Percentiles rank a stretch among this genome's conserved stretches.
Conservation (phyloP, 2,113 vertebrate species). For the Trematocara nigrifrons region DNA sequence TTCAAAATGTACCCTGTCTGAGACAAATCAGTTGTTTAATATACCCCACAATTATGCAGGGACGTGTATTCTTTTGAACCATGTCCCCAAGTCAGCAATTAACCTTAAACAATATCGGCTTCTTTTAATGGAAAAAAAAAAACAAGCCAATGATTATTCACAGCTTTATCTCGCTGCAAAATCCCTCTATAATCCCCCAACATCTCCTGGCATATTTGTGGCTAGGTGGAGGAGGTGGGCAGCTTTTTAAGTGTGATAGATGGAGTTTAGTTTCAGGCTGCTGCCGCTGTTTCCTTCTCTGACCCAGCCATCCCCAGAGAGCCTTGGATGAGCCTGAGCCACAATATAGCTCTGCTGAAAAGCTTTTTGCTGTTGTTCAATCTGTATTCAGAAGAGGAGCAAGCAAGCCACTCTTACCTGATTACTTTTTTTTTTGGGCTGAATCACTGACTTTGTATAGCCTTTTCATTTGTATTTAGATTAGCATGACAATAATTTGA, state of each 20-base stretch:
- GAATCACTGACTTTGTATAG: background rate
- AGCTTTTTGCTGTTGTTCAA: slow-evolving; percentile 59
- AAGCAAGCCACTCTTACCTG: background rate
- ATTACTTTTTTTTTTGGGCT: background rate
- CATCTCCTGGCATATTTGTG: slow-evolving; percentile 35
- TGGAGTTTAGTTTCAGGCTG: slow-evolving; percentile 62
- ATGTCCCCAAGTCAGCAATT: slow-evolving; percentile 50
- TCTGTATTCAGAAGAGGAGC: slow-evolving; percentile 35
- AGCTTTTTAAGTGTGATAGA: slow-evolving; percentile 74
- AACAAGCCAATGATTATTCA: slow-evolving; percentile 24
- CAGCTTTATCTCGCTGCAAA: slow-evolving; percentile 28
- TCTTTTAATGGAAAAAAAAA: slow-evolving; percentile 47
- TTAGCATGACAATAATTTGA: background rate
- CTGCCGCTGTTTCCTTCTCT: slow-evolving; percentile 42
- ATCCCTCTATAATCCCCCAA: slow-evolving; percentile 39
- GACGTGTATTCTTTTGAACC: slow-evolving; percentile 2
- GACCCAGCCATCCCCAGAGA: slow-evolving; percentile 42
- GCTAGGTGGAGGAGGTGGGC: slow-evolving; percentile 53
- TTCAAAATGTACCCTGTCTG: slow-evolving; percentile 22
- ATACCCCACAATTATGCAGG: background rate
- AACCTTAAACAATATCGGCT: slow-evolving; percentile 45
- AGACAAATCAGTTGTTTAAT: slow-evolving; percentile 53
- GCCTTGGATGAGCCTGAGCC: slow-evolving; percentile 24
- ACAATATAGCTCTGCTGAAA: slow-evolving; percentile 45
- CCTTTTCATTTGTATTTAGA: background rate